Evolutionary conservation across 2,797 vertebrate genomes (phyloP), one percentile per base, ranked within the genome.

Genomic region (Echeneis naucrates): DNA sequence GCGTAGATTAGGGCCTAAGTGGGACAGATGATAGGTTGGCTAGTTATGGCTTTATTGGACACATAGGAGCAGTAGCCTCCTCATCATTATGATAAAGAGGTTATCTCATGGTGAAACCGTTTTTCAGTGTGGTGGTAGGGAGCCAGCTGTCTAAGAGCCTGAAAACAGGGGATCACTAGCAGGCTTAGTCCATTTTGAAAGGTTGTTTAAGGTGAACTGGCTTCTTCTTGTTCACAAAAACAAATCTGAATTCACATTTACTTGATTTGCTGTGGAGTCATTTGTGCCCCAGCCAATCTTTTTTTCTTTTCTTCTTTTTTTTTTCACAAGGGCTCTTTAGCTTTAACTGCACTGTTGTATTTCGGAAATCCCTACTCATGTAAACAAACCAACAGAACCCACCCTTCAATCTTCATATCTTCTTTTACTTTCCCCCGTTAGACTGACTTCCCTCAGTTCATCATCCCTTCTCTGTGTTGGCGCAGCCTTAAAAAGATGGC

Each of bases 31-130:
- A 82, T 72, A 75, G 65, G 45, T 7, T 4, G 68, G 47, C 51
- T 59, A 56, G 75, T 87, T 91, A 82, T 85, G 85, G 83, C 69
- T 84, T 72, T 63, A 92, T 61, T 75, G 83, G 91, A 88, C 91
- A 93, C 90, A 51, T 61, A 81, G 81, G 89, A 87, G 77, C 82
- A 79, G 89, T 84, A 87, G 77, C 83, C 67, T 17, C 71, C 60
- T 79, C 77, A 89, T 92, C 85, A 86, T 88, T 84, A 80, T 81
- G 88, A 88, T 82, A 88, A 80, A 55, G 76, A 75, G 64, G 80
- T 88, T 92, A 90, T 90, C 86, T 81, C 89, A 91, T 82, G 66
- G 68, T 68, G 69, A 82, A 59, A 71, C 23, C 19, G 52, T 55
- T 80, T 75, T 78, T 58, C 68, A 67, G 40, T 57, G 52, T 45